Evolutionary conservation across 2,888 invertebrate genomes (phyloP), one percentile per base, ranked within the genome.

Genomic region (Macaria liturata): DNA sequence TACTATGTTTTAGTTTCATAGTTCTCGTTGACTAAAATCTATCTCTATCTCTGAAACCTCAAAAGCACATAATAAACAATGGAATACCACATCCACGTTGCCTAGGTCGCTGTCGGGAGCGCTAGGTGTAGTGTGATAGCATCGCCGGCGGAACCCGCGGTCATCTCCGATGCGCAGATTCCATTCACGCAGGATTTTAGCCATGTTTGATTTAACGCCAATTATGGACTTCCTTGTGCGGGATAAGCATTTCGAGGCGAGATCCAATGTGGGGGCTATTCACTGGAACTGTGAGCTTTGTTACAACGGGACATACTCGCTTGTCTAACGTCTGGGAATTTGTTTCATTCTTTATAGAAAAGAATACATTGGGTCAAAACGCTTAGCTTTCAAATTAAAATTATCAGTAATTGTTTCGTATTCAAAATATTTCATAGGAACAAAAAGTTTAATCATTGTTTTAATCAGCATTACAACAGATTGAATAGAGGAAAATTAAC

Each of bases 191-290:
- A 82, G 86, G 85, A 86, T 87, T 87, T 87, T 86, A 86, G 83
- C 83, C 81, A 79, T 88, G 89, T 90, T 91, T 91, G 90, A 91
- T 89, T 90, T 91, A 91, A 88, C 87, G 86, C 91, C 91, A 90
- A 91, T 91, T 90, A 91, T 88, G 88, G 90, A 71, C 90, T 91
- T 91, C 91, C 91, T 86, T 78, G 86, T 88, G 84, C 42, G 40
- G 59, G 55, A 55, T 49, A 51, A 52, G 55, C 59, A 52, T 60
- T 59, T 52, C 49, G 55, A 54, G 46, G 42, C 9, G 44, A 42
- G 50, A 46, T 58, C 53, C 49, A 58, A 54, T 54, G 49, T 51
- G 20, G 46, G 50, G 46, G 49, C 50, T 58, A 54, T 44, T 54
- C 54, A 31, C 9, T 49, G 49, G 40, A 34, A 42, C 42, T 47